Evolutionary conservation across 2,113 vertebrate genomes (phyloP).

Genomic region (Elgaria multicarinata): DNA sequence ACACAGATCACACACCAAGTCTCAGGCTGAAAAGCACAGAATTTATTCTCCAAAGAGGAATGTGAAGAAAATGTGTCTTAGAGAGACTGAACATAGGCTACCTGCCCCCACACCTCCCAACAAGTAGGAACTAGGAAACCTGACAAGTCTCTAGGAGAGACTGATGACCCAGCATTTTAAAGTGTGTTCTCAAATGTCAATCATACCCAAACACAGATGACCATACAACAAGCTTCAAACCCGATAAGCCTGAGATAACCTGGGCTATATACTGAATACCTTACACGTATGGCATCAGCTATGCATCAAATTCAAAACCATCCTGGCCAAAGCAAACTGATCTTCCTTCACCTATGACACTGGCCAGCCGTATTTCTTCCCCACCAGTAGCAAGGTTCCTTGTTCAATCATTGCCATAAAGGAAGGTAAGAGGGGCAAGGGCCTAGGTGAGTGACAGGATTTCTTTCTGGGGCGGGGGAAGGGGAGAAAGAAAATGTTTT

Average conservation of each 20-base stretch:
- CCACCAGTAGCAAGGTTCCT: neutral
- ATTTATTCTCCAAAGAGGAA: conserved; percentile 37
- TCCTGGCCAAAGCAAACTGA: neutral
- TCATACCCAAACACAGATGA: neutral
- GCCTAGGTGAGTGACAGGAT: neutral
- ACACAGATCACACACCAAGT: neutral
- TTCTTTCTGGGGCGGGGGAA: neutral
- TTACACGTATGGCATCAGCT: neutral
- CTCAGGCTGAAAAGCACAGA: neutral
- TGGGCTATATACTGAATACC: neutral
- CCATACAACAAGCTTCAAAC: neutral
- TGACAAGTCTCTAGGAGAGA: neutral
- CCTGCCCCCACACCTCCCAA: too few relatives aligned
- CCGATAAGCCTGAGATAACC: neutral
- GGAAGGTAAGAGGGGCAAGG: neutral
- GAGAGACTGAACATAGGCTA: neutral
- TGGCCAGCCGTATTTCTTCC: neutral
- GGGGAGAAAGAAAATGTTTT: neutral
- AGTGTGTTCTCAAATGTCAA: neutral
- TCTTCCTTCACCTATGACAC: neutral
- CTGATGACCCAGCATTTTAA: neutral
- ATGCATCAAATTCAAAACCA: neutral
- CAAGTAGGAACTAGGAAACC: neutral
- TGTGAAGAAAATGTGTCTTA: neutral
- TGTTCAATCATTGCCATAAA: neutral